Conservation (phyloP, 2,113 vertebrate species). For the Hemiprocne comata region DNA sequence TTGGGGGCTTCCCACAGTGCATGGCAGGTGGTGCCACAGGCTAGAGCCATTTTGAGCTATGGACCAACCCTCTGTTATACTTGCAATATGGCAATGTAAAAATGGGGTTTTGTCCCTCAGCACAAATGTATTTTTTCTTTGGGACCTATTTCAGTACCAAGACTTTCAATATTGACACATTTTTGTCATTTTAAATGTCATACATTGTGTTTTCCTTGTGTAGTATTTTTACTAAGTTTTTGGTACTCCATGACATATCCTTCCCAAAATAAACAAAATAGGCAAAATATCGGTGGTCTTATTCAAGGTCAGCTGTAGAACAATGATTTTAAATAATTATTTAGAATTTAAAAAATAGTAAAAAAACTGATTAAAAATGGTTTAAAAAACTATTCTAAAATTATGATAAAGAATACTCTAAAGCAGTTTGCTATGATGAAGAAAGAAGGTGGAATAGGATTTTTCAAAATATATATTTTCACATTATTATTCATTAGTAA, state of each 20-base stretch:
- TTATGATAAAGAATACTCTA: not conserved
- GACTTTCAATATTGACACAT: not conserved
- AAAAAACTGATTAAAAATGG: not conserved
- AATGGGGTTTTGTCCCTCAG: not conserved
- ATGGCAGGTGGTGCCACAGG: accelerated
- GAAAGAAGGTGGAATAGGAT: not conserved
- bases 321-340: not conserved
- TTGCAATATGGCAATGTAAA: not conserved
- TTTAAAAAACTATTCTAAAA: not conserved
- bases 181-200: not conserved
- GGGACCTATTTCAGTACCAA: not conserved
- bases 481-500: not conserved
- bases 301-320: not conserved
- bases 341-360: not conserved
- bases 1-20: not conserved
- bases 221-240: not conserved
- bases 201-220: not conserved
- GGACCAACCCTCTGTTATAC: not conserved
- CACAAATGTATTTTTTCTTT: not conserved
- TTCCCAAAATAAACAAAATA: not conserved
- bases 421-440: not conserved
- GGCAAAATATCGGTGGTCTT: not conserved
- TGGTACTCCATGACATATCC: not conserved
- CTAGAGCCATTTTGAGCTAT: not conserved
- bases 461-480: not conserved